Percentiles rank a stretch among this genome's conserved stretches.
Evolutionary conservation across 2,113 vertebrate genomes (phyloP).

Genomic region (Channa maculata): DNA sequence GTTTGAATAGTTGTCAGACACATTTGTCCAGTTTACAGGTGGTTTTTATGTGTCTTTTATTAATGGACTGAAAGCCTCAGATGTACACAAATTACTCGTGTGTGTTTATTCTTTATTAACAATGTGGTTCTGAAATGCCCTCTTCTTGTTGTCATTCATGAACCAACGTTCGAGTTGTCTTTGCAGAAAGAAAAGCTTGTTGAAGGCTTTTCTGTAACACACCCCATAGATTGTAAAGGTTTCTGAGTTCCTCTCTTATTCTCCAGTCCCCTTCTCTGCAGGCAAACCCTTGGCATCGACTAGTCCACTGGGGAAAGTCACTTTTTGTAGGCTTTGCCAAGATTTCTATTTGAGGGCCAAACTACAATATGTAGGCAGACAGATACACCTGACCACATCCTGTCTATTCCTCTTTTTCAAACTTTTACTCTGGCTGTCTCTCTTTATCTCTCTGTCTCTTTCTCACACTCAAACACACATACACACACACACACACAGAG

Average conservation of each 20-base stretch:
- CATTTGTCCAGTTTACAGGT: too few species aligned
- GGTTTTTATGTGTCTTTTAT: too few species aligned
- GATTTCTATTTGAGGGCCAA: constrained; percentile 70
- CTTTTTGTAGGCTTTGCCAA: constrained; percentile 69
- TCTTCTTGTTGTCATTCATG: constrained; percentile 3
- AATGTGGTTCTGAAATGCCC: not conserved
- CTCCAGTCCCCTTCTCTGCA: constrained; percentile 54
- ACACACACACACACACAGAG: constrained; percentile 58
- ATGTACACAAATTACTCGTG: constrained; percentile 21
- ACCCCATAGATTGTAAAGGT: constrained; percentile 48
- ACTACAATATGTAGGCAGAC: constrained; percentile 55
- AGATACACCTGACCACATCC: constrained; percentile 58
- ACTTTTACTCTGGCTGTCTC: constrained; percentile 35
- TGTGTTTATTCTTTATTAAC: constrained; percentile 23
- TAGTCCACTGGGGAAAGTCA: constrained; percentile 54
- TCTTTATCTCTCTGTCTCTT: constrained; percentile 18
- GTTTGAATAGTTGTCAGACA: too few species aligned
- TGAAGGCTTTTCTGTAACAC: constrained; percentile 35
- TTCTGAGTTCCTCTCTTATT: constrained; percentile 36
- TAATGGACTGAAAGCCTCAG: constrained; percentile 11
- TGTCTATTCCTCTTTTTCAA: constrained; percentile 51
- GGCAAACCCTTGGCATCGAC: constrained; percentile 58
- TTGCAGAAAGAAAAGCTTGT: constrained; percentile 35
- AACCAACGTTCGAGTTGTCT: constrained; percentile 35
- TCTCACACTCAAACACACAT: not conserved